Conservation (phyloP, 35 echinoderm and acorn worm genomes). For the Apostichopus parvimensis region DNA sequence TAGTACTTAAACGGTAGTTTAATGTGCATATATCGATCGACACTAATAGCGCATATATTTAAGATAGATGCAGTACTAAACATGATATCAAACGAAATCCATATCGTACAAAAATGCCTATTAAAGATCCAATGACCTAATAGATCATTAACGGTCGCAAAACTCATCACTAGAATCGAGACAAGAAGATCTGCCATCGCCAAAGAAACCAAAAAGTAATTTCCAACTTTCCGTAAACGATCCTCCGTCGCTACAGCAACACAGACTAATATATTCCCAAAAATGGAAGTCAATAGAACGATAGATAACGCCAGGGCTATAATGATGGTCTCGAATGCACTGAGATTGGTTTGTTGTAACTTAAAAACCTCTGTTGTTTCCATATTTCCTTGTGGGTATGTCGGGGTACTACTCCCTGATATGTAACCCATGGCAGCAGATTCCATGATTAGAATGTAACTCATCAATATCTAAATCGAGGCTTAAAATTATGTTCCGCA, state of each 20-base stretch:
- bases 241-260: constrained; percentile 89
- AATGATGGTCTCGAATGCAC: constrained; percentile 56
- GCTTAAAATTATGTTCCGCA: no score
- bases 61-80: constrained; percentile 97
- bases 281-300: constrained; percentile 77
- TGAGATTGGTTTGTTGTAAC: constrained; percentile 46
- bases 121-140: constrained; percentile 89
- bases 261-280: constrained; percentile 94
- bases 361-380: not conserved
- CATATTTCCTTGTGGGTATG: not conserved
- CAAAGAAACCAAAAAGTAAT: constrained; percentile 92
- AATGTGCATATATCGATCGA: constrained; percentile 95
- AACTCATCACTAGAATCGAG: constrained; percentile 96
- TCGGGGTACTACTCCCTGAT: not conserved
- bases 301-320: constrained; percentile 69
- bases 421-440: not conserved
- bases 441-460: not conserved
- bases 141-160: constrained; percentile 86
- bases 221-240: constrained; percentile 86
- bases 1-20: constrained; percentile 95
- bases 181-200: constrained; percentile 97
- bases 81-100: constrained; percentile 97
- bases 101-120: constrained; percentile 83
- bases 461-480: not conserved
- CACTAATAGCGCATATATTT: constrained; percentile 95